These are phyloP conservation scores for Lordiphosa stackelbergi DNA, from an alignment of 1,140 invertebrate species.

Conservation along the genomic window DNA sequence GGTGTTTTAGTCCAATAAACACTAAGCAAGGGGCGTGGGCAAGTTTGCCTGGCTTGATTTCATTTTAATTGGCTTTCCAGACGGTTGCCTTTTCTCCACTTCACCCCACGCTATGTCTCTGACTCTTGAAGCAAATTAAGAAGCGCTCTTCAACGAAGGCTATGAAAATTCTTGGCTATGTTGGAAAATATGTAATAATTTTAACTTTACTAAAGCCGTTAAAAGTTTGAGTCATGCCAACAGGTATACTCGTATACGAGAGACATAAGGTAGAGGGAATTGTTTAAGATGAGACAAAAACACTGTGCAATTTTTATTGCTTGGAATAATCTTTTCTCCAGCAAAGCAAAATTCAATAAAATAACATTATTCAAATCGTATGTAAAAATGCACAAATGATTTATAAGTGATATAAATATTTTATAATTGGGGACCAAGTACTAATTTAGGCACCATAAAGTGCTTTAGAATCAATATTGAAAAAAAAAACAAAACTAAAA, in stretches of 20 bases:
- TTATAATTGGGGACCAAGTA: too few species aligned
- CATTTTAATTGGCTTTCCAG: conserved; percentile 46
- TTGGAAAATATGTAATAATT: conserved; percentile 16
- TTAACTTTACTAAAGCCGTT: conserved; percentile 27
- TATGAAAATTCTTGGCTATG: not conserved
- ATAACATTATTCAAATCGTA: too few species aligned
- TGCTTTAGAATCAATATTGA: too few species aligned
- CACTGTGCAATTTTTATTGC: too few species aligned
- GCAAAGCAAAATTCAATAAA: too few species aligned
- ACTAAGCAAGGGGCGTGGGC: conserved; percentile 15
- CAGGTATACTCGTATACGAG: not conserved
- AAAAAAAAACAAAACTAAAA: too few species aligned
- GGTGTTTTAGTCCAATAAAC: conserved; percentile 64
- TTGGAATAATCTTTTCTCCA: too few species aligned
- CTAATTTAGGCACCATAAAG: too few species aligned
- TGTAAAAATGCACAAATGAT: too few species aligned
- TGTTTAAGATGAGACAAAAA: too few species aligned
- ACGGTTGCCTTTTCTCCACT: conserved; percentile 18
- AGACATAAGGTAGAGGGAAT: too few species aligned
- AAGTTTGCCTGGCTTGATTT: conserved; percentile 29
- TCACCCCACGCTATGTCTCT: not conserved
- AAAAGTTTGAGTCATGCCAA: conserved; percentile 10
- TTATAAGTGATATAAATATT: too few species aligned
- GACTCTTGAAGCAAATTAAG: conserved; percentile 12
- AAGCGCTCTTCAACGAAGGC: conserved; percentile 13